Conservation (phyloP, 2,113 vertebrate genomes). For the Cricetomys ansorgei region DNA sequence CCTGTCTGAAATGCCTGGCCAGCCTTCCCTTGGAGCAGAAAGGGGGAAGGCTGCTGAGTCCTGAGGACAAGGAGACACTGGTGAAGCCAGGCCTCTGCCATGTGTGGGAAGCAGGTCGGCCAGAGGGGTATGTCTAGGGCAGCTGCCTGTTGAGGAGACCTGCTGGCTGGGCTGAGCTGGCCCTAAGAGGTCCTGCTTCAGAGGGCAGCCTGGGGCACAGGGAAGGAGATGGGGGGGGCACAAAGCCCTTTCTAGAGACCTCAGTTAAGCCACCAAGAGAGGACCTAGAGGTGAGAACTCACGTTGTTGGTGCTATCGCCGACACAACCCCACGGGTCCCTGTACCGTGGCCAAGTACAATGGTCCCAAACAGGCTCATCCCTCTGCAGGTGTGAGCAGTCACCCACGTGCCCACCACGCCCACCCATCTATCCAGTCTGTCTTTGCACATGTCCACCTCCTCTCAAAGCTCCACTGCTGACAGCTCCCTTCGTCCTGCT, state of each 20-base stretch:
- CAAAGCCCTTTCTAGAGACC: background rate
- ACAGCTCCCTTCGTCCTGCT: background rate
- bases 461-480: background rate
- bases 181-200: background rate
- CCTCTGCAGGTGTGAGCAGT: background rate
- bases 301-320: fast-evolving
- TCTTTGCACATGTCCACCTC: background rate
- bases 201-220: background rate
- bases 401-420: fast-evolving
- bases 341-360: fast-evolving
- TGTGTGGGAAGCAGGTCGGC: background rate
- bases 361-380: background rate
- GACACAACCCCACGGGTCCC: background rate
- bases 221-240: background rate
- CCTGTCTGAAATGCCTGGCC: background rate
- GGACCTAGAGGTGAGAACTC: background rate
- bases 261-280: background rate
- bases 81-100: background rate
- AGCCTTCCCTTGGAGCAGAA: background rate
- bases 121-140: fast-evolving
- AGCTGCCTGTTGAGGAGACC: background rate
- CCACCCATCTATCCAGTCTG: background rate
- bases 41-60: background rate
- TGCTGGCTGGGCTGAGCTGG: background rate
- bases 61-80: background rate